Evolutionary conservation across 1,140 invertebrate genomes (phyloP), one percentile per base, ranked within the genome.

Genomic region (Solen grandis): DNA sequence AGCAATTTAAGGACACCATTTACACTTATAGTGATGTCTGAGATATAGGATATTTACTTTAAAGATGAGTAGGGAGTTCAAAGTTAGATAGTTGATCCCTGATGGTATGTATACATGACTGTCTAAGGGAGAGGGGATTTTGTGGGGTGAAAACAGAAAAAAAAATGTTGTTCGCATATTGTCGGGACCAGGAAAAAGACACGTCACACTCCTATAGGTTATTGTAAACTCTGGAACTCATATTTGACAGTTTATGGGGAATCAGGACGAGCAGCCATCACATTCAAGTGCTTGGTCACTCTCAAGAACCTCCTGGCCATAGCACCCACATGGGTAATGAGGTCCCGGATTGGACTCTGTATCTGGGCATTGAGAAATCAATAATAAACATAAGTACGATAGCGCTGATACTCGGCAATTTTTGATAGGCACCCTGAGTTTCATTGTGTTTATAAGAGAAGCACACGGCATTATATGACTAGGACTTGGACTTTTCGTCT

Each of bases 1-100:
- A 84, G 75, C 5, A 75, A 55, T 35, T 82, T 78, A 5, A 5
- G 19, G 1, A 74, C 14, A 27, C 78, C 73, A 8, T 54, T 33
- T 29, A 10, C 19, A 36, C 27, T 54, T 8, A 73, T 81, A 54
- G 4, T 33, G n/a, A 66, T 68, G 13, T 70, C 36, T 36, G 29
- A 29, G 27, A 81, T 65, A 2, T 22, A 27, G 52, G 1, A 25
- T 54, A 54, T 25, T 54, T 54, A 25, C 52, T 54, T 54, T 25
- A 22, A 25, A 54, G 52, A 54, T 54, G 52, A 54, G 27, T 22
- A 25, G 52, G 52, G 52, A 54, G 52, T n/a, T n/a, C n/a, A n/a
- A n/a, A n/a, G n/a, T n/a, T n/a, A n/a, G n/a, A n/a, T n/a, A n/a
- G n/a, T n/a, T n/a, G n/a, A n/a, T n/a, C n/a, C n/a, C n/a, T 62